Evolutionary conservation across 2,113 vertebrate genomes (phyloP).

Genomic region (Porphyrio hochstetteri): DNA sequence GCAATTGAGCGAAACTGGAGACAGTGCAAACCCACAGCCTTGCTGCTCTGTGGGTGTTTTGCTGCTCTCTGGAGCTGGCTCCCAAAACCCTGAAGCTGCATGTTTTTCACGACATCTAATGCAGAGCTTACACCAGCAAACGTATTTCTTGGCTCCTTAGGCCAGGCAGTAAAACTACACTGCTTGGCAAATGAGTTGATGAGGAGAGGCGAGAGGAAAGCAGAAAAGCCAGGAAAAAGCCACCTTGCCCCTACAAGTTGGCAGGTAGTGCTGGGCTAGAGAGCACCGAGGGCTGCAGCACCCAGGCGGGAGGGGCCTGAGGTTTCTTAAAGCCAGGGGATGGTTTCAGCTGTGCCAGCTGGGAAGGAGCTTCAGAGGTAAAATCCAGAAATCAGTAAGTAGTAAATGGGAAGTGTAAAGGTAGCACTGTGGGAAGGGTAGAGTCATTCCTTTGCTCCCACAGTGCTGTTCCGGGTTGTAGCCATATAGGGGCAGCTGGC

Average conservation of each 20-base stretch:
- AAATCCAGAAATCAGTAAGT: background rate
- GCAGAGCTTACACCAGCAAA: constrained; percentile 8
- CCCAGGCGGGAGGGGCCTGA: background rate
- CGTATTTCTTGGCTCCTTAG: constrained; percentile 42
- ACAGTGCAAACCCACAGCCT: background rate
- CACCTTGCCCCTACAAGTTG: constrained; percentile 7
- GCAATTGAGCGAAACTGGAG: background rate
- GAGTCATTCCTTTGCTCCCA: background rate
- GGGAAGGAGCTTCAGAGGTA: background rate
- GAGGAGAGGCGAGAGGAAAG: constrained; percentile 32
- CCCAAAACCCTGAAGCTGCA: constrained; percentile 1
- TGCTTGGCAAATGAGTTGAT: constrained; percentile 22
- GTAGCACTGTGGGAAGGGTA: background rate
- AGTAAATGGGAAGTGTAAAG: background rate
- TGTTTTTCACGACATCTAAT: background rate
- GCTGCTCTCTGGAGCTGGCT: background rate
- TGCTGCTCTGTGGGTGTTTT: background rate
- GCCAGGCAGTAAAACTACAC: constrained; percentile 39
- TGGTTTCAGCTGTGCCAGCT: background rate
- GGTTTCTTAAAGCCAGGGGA: background rate
- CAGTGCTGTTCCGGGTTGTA: rapidly evolving
- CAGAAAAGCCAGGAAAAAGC: constrained; percentile 23
- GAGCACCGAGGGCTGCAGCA: background rate
- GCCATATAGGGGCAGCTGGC: background rate
- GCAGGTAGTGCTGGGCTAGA: background rate